These are phyloP conservation scores for Sericinus montela DNA, from an alignment of 2,888 invertebrate genomes.

Conservation along the genomic window DNA sequence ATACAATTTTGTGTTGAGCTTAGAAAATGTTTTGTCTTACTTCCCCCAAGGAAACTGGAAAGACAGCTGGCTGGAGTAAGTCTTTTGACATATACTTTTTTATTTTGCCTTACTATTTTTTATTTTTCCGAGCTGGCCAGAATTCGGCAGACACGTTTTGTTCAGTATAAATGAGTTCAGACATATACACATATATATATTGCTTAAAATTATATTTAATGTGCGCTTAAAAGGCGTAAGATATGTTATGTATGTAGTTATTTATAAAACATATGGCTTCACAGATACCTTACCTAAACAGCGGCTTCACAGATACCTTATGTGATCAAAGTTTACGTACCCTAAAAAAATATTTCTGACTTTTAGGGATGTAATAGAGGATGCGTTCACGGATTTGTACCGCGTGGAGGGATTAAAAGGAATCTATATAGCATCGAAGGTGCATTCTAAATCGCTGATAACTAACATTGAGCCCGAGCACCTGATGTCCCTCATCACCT, in stretches of 20 bases:
- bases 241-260: too few relatives aligned
- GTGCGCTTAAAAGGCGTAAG: too few relatives aligned
- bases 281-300: too few relatives aligned
- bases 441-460: conserved; percentile 76
- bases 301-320: too few relatives aligned
- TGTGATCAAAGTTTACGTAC: too few relatives aligned
- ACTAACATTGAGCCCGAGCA: conserved; percentile 85
- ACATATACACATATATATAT: too few relatives aligned
- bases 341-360: background rate
- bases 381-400: conserved; percentile 92
- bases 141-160: too few relatives aligned
- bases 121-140: too few relatives aligned
- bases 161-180: too few relatives aligned
- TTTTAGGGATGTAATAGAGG: conserved; percentile 86
- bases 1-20: conserved; percentile 86
- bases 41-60: conserved; percentile 91
- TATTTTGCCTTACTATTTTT: conserved; percentile 27
- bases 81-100: conserved; percentile 20
- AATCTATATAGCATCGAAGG: conserved; percentile 92
- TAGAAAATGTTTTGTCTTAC: conserved; percentile 89
- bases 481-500: conserved; percentile 88
- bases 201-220: too few relatives aligned
- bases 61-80: conserved; percentile 90
- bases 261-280: too few relatives aligned
- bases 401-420: conserved; percentile 92